Percentiles rank a stretch among this genome's conserved stretches.
Evolutionary conservation across 2,113 vertebrate species (phyloP).

Genomic region (Microtus richardsoni): DNA sequence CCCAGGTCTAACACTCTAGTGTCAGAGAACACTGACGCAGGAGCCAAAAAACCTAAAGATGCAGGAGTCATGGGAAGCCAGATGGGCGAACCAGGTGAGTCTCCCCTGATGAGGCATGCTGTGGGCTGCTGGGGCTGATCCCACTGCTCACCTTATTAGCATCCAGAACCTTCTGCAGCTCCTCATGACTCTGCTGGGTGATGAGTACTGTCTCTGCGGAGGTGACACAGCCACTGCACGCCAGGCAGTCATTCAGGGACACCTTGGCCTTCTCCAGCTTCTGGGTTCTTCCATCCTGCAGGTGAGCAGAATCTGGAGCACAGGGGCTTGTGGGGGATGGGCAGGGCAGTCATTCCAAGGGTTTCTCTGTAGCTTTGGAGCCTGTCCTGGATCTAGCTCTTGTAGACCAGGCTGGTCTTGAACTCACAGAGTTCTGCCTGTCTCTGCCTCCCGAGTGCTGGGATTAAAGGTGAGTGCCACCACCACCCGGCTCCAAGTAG

Average conservation of each 20-base stretch:
- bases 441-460: not conserved
- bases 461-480: not conserved
- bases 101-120: not conserved
- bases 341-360: fast-evolving
- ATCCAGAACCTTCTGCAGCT: constrained; percentile 90
- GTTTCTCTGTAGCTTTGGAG: not conserved
- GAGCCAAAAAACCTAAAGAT: not conserved
- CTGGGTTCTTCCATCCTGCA: constrained; percentile 91
- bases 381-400: not conserved
- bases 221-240: constrained; percentile 98
- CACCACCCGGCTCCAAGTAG: not conserved
- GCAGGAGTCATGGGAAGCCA: too few species aligned
- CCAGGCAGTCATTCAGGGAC: constrained; percentile 95
- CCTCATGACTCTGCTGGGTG: constrained; percentile 95
- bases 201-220: constrained; percentile 96
- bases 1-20: not conserved
- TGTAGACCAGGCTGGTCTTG: not conserved
- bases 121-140: not conserved
- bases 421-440: not conserved
- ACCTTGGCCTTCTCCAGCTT: constrained; percentile 96
- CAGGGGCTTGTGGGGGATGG: not conserved
- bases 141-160: constrained; percentile 89
- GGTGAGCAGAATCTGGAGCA: not conserved
- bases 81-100: not conserved
- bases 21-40: too few species aligned